These are phyloP conservation scores for Selene dorsalis DNA, from an alignment of 2,797 vertebrate species.

Conservation along the genomic window DNA sequence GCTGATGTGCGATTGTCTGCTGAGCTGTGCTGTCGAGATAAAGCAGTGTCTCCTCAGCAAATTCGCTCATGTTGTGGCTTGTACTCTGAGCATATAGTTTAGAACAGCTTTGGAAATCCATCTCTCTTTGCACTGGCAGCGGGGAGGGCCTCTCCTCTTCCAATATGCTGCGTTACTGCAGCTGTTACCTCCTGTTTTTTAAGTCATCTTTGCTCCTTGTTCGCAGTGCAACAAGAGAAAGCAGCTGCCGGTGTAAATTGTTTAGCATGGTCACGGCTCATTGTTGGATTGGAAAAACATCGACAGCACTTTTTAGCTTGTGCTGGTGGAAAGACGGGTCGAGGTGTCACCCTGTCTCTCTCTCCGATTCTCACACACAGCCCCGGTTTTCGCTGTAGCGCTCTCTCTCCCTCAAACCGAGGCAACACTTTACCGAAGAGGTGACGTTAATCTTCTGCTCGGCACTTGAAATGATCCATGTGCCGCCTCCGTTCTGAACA, in stretches of 20 bases:
- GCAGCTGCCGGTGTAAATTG: conserved; percentile 61
- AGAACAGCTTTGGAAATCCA: conserved; percentile 45
- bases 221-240: conserved; percentile 40
- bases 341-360: conserved; percentile 43
- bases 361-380: conserved; percentile 37
- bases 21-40: conserved; percentile 22
- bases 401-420: conserved; percentile 27
- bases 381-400: conserved; percentile 15
- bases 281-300: conserved; percentile 45
- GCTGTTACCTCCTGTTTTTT: conserved; percentile 52
- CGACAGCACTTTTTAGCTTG: conserved; percentile 45
- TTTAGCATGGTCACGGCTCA: conserved; percentile 47
- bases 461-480: conserved; percentile 28
- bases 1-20: conserved; percentile 18
- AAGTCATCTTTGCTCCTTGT: conserved; percentile 49
- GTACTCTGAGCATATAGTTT: conserved; percentile 6
- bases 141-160: conserved; percentile 21
- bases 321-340: conserved; percentile 40
- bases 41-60: conserved; percentile 20
- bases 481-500: conserved; percentile 34
- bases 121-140: conserved; percentile 29
- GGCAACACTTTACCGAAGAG: conserved; percentile 37
- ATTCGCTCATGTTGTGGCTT: conserved; percentile 34
- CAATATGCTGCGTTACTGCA: conserved; percentile 50
- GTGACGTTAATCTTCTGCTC: conserved; percentile 57